Evolutionary conservation across 2,113 vertebrate genomes (phyloP), one percentile per base, ranked within the genome.

Genomic region (Silurus glanis): DNA sequence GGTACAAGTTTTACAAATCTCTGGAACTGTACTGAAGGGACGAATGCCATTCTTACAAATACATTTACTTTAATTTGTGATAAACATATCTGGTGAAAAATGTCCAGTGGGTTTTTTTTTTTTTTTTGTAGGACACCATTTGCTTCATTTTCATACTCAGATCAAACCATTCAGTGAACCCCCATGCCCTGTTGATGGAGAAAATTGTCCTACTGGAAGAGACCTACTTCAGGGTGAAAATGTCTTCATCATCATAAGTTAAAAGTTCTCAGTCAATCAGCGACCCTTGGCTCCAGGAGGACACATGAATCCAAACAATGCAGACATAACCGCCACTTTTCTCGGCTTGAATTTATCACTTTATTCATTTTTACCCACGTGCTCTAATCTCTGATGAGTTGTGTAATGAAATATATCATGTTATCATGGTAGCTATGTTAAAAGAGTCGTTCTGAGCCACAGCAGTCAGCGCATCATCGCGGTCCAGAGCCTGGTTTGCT

Each of bases 401-500:
- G 71, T 80, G 72, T 72, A 72, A 87, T 61, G 25, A 86, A 83
- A 71, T 66, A 67, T 82, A 83, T 51, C 64, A 25, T 86, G 3
- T 37, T 37, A 37, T 37, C 37, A 37, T 37, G 37, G 37, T 37
- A 84, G 85, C 76, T 81, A 78, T 80, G 66, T 86, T 71, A 83
- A 75, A 67, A 84, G 88, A 84, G 66, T 80, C 85, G 82, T 83
- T 87, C n/a, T 84, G 81, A 74, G 80, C 76, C 67, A n/a, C 85
- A 21, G 83, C 55, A 79, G 85, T 76, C 64, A 75, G 80, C 47
- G 58, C 86, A 87, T 89, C 83, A 87, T 75, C 78, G 59, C 59
- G 62, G 69, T 85, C 85, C 86, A 85, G 72, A 85, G 88, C 84
- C 72, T 76, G 79, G 79, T 84, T 80, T 76, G 55, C 83, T 87